Percentiles rank a stretch among this genome's conserved stretches.
These are phyloP conservation scores for Crocidura indochinensis DNA, from an alignment of 2,797 vertebrate genomes.

Conservation along the genomic window DNA sequence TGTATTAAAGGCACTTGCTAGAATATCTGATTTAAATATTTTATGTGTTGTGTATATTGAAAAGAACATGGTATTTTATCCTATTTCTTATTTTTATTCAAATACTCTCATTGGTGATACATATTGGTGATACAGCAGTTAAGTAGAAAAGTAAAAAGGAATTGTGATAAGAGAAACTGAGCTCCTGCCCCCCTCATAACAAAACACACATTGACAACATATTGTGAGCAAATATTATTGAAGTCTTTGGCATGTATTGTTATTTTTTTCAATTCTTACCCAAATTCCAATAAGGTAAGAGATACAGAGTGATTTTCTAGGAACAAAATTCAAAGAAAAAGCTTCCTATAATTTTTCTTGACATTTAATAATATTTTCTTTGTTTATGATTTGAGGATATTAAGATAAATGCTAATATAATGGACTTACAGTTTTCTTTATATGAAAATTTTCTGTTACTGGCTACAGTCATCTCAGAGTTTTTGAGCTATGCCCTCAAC, in stretches of 20 bases:
- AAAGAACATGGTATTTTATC: neutral
- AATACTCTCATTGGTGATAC: neutral
- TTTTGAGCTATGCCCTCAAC: no score
- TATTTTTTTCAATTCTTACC: neutral
- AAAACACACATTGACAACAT: neutral
- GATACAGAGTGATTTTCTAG: neutral
- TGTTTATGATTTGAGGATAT: no score
- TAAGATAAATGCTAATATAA: no score
- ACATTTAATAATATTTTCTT: no score
- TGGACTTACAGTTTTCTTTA: no score
- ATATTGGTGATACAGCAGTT: neutral
- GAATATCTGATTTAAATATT: neutral
- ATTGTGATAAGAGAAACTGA: neutral
- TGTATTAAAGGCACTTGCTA: neutral
- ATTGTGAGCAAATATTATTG: neutral
- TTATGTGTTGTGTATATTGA: neutral
- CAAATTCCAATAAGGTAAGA: neutral
- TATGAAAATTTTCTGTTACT: no score
- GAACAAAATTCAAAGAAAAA: neutral
- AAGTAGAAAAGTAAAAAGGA: neutral
- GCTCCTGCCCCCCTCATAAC: neutral
- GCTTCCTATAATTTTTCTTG: no score
- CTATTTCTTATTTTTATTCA: neutral
- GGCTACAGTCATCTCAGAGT: no score
- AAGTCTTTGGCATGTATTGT: neutral